Percentiles rank a stretch among this genome's conserved stretches.
phyloP scores from a whole-genome alignment of 2,888 invertebrate species.

The Onthophagus sagittarius region DNA sequence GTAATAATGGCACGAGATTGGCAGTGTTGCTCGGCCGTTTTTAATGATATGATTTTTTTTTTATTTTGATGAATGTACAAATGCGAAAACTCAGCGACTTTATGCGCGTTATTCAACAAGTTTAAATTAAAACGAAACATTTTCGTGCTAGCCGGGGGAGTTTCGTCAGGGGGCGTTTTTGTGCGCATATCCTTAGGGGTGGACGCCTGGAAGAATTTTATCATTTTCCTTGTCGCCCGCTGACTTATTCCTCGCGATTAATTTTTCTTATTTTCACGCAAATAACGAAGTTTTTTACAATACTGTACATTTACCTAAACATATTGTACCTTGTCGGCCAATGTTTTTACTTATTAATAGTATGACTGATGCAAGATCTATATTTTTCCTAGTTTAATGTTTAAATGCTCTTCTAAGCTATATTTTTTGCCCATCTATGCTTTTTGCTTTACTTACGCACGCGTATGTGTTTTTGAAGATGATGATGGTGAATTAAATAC shows the following conservation, averaged over 20 bases:
- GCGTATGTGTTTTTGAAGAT: background rate
- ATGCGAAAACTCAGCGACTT: constrained; percentile 14
- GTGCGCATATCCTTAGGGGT: background rate
- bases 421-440: background rate
- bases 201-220: background rate
- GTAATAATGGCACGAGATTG: background rate
- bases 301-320: background rate
- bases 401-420: background rate
- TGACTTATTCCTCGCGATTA: background rate
- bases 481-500: background rate
- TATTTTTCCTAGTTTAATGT: background rate
- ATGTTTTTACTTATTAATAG: background rate
- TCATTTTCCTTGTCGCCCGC: background rate
- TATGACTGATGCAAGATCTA: background rate
- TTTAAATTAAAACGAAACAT: background rate
- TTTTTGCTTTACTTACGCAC: background rate
- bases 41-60: constrained; percentile 38
- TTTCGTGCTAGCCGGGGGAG: background rate
- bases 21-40: background rate
- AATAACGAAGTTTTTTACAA: background rate
- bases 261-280: background rate
- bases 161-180: background rate
- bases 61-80: constrained; percentile 43
- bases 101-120: constrained; percentile 14
- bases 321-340: background rate